Percentiles rank a stretch among this genome's conserved stretches.
Conservation (phyloP, 1,140 invertebrate species). For the Venturia canescens region DNA sequence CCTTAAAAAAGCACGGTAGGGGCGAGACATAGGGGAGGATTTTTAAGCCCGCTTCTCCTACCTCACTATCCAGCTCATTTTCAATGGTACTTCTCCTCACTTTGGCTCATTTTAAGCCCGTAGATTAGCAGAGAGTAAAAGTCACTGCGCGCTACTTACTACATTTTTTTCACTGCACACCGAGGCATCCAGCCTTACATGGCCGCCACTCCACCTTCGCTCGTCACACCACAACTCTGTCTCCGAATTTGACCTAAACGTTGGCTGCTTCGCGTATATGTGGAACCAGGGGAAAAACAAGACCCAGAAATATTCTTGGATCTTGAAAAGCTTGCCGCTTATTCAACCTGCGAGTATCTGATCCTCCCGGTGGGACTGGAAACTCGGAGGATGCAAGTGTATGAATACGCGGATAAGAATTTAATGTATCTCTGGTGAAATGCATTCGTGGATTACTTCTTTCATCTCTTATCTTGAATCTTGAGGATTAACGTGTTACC, state of each 20-base stretch:
- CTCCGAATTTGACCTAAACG: not conserved
- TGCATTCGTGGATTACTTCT: not conserved
- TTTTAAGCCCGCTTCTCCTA: conserved; percentile 74
- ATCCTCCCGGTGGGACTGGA: not conserved
- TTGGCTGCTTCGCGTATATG: not conserved
- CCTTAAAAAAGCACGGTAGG: conserved; percentile 33
- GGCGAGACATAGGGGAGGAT: conserved; percentile 67
- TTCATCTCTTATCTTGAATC: too few relatives aligned
- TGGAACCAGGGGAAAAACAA: not conserved
- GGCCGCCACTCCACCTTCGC: not conserved
- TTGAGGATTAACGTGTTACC: too few relatives aligned
- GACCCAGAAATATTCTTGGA: not conserved
- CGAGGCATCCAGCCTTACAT: conserved; percentile 6
- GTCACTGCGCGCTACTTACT: conserved; percentile 54
- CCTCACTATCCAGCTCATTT: conserved; percentile 31
- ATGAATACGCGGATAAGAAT: not conserved
- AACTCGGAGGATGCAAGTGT: too few relatives aligned
- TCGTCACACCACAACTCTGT: not conserved
- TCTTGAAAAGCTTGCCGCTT: conserved; percentile 3
- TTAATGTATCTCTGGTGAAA: not conserved
- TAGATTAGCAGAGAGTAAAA: conserved; percentile 56
- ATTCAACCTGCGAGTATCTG: not conserved
- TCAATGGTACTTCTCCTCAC: conserved; percentile 63
- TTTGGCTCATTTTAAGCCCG: conserved; percentile 62
- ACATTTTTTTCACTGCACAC: conserved; percentile 40